These are phyloP conservation scores for Miichthys miiuy DNA, from an alignment of 2,797 vertebrate genomes.

Conservation along the genomic window DNA sequence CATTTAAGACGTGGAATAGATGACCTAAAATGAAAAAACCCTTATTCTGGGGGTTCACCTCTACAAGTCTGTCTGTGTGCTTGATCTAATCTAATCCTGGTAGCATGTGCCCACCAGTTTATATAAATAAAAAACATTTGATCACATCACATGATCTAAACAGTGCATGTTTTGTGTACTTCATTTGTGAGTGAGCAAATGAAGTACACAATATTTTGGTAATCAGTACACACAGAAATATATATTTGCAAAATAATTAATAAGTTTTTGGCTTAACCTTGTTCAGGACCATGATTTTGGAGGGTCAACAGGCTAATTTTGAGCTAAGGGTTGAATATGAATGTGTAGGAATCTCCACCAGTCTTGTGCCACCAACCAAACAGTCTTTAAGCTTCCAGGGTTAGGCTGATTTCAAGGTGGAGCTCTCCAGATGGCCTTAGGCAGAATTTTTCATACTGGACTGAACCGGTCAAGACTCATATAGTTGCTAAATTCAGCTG, in stretches of 20 bases:
- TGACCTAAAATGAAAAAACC: no score
- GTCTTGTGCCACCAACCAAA: constrained; percentile 1
- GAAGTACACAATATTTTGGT: background rate
- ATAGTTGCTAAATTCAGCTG: constrained; percentile 6
- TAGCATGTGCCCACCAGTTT: no score
- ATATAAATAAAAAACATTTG: no score
- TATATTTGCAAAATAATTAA: no score
- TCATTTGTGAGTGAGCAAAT: background rate
- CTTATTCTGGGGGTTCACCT: no score
- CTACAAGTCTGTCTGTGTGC: no score
- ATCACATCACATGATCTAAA: no score
- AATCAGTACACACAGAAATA: background rate
- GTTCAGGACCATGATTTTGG: background rate
- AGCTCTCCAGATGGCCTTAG: constrained; percentile 18
- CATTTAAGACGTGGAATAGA: no score
- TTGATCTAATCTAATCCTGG: no score
- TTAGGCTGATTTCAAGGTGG: constrained; percentile 9
- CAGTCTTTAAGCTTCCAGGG: background rate
- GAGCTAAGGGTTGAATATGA: background rate
- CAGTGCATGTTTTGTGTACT: no score
- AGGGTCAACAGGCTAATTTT: background rate
- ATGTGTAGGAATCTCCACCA: background rate
- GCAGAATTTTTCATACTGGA: constrained; percentile 44
- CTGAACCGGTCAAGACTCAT: constrained; percentile 45
- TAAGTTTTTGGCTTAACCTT: background rate